Percentiles rank a stretch among this genome's conserved stretches.
These are phyloP conservation scores for Hoplodrina blanda DNA, from an alignment of 2,888 invertebrate species.

Conservation along the genomic window DNA sequence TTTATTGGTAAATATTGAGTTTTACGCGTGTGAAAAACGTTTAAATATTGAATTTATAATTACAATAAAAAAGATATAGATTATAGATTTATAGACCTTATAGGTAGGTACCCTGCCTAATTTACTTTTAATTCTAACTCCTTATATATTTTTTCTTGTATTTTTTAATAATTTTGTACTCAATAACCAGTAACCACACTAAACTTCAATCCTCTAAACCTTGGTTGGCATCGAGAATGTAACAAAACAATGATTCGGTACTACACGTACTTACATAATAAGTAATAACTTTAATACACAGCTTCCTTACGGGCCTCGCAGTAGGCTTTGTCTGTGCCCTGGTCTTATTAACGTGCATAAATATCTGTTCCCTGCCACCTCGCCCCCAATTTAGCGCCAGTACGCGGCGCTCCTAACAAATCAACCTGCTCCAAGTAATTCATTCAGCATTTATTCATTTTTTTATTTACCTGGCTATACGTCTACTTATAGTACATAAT, in stretches of 20 bases:
- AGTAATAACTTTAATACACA: conserved; percentile 64
- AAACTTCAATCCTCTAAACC: conserved; percentile 2
- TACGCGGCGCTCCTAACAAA: conserved; percentile 77
- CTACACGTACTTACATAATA: conserved; percentile 43
- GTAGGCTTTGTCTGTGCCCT: conserved; percentile 81
- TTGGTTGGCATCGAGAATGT: not conserved
- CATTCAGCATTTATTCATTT: conserved; percentile 53
- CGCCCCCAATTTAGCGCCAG: conserved; percentile 78
- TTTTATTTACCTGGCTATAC: conserved; percentile 23
- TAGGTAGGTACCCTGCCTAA: not conserved
- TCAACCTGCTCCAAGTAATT: conserved; percentile 73
- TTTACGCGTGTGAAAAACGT: too few relatives aligned
- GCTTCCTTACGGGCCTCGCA: conserved; percentile 62
- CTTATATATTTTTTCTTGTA: not conserved
- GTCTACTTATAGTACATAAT: not conserved
- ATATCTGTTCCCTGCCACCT: conserved; percentile 80
- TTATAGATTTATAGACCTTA: too few relatives aligned
- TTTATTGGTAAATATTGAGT: too few relatives aligned
- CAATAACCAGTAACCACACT: not conserved
- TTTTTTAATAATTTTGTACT: not conserved
- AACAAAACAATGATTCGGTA: conserved; percentile 31
- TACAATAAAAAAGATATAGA: too few relatives aligned
- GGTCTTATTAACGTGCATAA: conserved; percentile 89
- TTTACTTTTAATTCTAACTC: not conserved
- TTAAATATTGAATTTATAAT: too few relatives aligned